Percentiles rank a stretch among this genome's conserved stretches.
These are phyloP conservation scores for Athalia cordata DNA, from an alignment of 2,888 invertebrate species.

Conservation along the genomic window DNA sequence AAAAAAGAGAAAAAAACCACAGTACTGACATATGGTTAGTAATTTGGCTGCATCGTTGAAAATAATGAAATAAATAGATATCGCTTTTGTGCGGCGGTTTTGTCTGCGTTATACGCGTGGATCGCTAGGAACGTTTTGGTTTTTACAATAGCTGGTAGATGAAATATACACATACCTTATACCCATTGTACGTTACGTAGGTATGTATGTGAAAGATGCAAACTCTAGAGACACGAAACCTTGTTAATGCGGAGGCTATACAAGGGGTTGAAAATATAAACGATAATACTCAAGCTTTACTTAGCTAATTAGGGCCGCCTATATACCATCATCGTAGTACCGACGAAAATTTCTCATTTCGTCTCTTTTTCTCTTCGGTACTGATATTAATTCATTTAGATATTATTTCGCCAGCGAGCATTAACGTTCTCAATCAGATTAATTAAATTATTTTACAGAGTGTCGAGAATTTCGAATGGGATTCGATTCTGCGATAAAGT, in stretches of 20 bases:
- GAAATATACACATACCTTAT: too few relatives aligned
- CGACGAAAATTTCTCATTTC: slow-evolving; percentile 22
- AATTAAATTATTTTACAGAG: slow-evolving; percentile 67
- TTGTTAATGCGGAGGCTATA: slow-evolving; percentile 44
- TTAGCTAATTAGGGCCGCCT: slow-evolving; percentile 70
- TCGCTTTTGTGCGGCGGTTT: too few relatives aligned
- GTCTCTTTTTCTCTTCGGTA: slow-evolving; percentile 51
- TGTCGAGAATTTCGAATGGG: slow-evolving; percentile 39
- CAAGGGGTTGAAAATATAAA: slow-evolving; percentile 68
- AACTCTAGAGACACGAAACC: slow-evolving; percentile 36
- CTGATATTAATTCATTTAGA: slow-evolving; percentile 68
- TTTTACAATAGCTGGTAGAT: not conserved
- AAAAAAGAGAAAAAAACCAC: not conserved
- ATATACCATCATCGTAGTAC: not conserved
- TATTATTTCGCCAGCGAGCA: slow-evolving; percentile 67
- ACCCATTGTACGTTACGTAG: not conserved
- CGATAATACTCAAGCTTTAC: slow-evolving; percentile 72
- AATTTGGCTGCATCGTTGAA: too few relatives aligned
- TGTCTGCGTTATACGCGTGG: too few relatives aligned
- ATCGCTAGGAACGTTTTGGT: not conserved
- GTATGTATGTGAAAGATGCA: slow-evolving; percentile 21
- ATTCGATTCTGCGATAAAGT: slow-evolving; percentile 42
- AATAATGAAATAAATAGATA: too few relatives aligned
- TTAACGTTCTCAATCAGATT: slow-evolving; percentile 71
- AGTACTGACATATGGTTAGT: not conserved